Base-by-base conservation (phyloP, 2,888 invertebrate species). In the Iphiclides podalirius region DNA sequence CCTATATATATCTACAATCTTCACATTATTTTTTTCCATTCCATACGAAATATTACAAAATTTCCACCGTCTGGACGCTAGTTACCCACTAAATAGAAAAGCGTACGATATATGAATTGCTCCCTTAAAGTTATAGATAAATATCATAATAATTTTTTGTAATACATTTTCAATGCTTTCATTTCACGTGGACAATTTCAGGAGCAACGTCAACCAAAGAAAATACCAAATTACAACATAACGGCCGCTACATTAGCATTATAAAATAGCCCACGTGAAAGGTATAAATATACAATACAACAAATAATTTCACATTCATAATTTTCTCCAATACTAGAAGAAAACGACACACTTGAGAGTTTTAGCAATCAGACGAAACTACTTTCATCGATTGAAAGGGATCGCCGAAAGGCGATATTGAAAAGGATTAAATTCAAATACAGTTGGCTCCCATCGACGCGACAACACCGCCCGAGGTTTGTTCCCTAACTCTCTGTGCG, bases 401-500 rank as follows among this genome's bases (percentile, higher is more conserved):
- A 33, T 37, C 26, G 38, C 33, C 38, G 16, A 33, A 48, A 4
- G 31, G 23, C 43, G 43, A 33, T 16, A 42, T 14, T 13, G 12
- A 48, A 23, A 16, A 16, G 3, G 6, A 36, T 17, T 36, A 36
- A 26, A 20, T 12, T 12, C n/a, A 67, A 66, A 71, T 58, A 63
- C 75, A 79, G 74, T 70, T 74, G 63, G 56, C 74, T 76, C 79
- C 72, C 72, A 52, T 37, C 57, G 58, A 66, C 69, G 66, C 72
- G 66, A 63, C 63, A n/a, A n/a, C n/a, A 67, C 66, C 31, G 33
- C 39, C 37, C 20, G 31, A 15, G 67, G 64, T 63, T 67, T 72
- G 78, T 72, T 77, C 65, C 70, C 76, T 79, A 74, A 71, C 75
- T 79, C 83, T 80, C 84, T 75, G 73, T 44, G 44, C 13, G 58